phyloP scores from a whole-genome alignment of 2,113 vertebrate genomes.

The Potamarius usumacintae region DNA sequence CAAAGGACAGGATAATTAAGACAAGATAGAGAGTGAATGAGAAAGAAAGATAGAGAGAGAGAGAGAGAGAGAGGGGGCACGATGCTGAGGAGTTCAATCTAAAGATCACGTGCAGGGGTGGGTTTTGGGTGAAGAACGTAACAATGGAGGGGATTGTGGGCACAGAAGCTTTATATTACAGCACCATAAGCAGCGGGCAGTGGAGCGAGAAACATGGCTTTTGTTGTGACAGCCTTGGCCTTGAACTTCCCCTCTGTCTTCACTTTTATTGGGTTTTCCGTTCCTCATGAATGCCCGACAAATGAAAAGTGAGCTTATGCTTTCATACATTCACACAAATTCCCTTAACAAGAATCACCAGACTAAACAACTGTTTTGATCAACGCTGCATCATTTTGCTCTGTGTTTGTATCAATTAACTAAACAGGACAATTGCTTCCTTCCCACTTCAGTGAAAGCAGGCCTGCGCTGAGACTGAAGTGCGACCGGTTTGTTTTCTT shows the following conservation, averaged over 20 bases:
- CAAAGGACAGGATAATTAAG: conserved; percentile 39
- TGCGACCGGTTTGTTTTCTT: conserved; percentile 42
- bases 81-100: conserved; percentile 15
- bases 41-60: background rate
- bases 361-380: background rate
- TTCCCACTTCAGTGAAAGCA: conserved; percentile 2
- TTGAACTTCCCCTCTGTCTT: conserved; percentile 61
- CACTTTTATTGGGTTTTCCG: conserved; percentile 61
- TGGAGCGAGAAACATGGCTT: conserved; percentile 70
- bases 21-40: conserved; percentile 22
- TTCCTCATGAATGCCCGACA: conserved; percentile 68
- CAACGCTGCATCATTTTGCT: conserved; percentile 3
- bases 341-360: conserved; percentile 21
- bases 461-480: conserved; percentile 14
- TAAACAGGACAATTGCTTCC: conserved; percentile 31
- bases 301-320: conserved; percentile 54
- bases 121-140: conserved; percentile 41
- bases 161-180: conserved; percentile 74
- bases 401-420: conserved; percentile 32
- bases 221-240: conserved; percentile 71
- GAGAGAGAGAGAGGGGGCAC: conserved; percentile 24
- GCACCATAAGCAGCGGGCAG: conserved; percentile 72
- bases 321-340: conserved; percentile 41
- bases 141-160: conserved; percentile 73
- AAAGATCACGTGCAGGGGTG: conserved; percentile 23